Evolutionary conservation across 2,113 vertebrate genomes (phyloP).

Genomic region (Trichomycterus rosablanca): DNA sequence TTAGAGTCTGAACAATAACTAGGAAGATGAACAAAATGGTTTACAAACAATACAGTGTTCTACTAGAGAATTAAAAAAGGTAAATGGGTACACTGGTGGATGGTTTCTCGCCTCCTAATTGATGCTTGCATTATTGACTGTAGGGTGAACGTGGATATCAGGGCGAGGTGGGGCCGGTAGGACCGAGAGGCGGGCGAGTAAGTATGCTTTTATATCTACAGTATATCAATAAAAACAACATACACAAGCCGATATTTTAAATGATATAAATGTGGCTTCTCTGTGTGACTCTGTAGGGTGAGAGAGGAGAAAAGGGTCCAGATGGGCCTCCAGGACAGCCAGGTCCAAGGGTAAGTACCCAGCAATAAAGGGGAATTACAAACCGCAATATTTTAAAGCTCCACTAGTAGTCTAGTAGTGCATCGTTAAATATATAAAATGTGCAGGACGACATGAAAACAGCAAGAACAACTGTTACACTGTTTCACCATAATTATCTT

Average conservation of each 20-base stretch:
- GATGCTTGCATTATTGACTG: conserved; percentile 27
- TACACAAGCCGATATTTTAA: too few relatives aligned
- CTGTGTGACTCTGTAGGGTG: conserved; percentile 66
- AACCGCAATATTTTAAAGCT: not conserved
- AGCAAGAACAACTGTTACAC: too few relatives aligned
- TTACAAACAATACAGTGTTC: too few relatives aligned
- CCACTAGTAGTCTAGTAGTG: not conserved
- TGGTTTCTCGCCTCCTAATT: not conserved
- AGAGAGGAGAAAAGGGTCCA: conserved; percentile 76
- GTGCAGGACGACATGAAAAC: too few relatives aligned
- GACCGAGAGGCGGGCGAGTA: conserved; percentile 82
- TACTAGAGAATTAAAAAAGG: too few relatives aligned
- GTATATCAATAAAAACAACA: conserved; percentile 5
- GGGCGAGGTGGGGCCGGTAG: conserved; percentile 80
- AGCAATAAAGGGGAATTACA: not conserved
- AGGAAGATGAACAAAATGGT: too few relatives aligned
- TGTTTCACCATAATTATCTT: too few relatives aligned
- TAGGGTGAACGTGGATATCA: conserved; percentile 87
- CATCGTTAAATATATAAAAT: too few relatives aligned
- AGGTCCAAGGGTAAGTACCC: conserved; percentile 79
- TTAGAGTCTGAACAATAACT: too few relatives aligned
- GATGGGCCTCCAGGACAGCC: conserved; percentile 73
- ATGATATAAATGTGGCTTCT: too few relatives aligned
- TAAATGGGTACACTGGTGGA: too few relatives aligned
- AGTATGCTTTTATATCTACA: conserved; percentile 62